Conservation (phyloP, 2,888 invertebrate genomes). For the Dolichopus griseipennis region DNA sequence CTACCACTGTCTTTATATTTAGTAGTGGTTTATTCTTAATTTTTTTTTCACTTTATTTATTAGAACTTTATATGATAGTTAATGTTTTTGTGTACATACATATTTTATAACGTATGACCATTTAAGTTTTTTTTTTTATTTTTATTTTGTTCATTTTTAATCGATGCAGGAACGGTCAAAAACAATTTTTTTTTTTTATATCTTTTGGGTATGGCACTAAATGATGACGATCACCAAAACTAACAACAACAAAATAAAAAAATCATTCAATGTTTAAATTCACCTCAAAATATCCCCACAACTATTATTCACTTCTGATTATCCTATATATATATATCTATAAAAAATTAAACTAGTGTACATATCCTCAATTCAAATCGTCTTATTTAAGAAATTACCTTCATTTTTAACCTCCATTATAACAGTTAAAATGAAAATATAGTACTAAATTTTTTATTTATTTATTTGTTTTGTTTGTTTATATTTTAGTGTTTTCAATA, state of each 20-base stretch:
- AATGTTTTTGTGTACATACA: no score
- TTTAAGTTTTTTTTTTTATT: no score
- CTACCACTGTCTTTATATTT: no score
- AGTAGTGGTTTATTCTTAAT: no score
- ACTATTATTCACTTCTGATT: no score
- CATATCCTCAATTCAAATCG: background rate
- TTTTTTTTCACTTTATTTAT: no score
- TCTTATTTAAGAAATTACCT: background rate
- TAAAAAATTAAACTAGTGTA: background rate
- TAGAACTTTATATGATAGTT: no score
- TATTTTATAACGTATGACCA: no score
- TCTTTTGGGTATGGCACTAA: slow-evolving; percentile 1
- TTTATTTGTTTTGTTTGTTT: no score
- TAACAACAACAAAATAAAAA: background rate
- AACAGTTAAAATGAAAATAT: background rate
- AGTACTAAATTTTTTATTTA: background rate
- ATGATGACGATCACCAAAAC: background rate
- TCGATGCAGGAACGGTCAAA: no score
- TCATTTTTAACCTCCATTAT: background rate
- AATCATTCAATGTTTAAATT: no score
- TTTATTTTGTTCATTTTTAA: background rate
- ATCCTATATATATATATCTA: background rate
- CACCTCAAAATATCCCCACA: no score
- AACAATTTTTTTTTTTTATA: background rate
- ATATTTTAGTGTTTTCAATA: background rate